phyloP scores from a whole-genome alignment of 2,888 invertebrate species.

The Oscheius sp. region DNA sequence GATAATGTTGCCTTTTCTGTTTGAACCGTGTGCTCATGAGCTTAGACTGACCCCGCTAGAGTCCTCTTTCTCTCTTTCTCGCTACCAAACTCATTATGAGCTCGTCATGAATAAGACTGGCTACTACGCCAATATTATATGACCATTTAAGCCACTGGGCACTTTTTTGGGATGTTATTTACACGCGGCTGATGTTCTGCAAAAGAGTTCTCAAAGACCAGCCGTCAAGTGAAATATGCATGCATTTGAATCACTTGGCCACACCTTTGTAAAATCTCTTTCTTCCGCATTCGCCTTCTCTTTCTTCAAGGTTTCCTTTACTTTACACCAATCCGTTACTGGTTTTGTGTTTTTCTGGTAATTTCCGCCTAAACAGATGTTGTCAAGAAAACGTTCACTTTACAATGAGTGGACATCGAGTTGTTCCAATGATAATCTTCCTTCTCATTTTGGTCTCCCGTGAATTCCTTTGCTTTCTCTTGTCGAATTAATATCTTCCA shows the following conservation, averaged over 20 bases:
- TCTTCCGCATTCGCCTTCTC: conserved; percentile 10
- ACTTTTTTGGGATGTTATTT: conserved; percentile 1
- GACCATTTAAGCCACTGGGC: not conserved
- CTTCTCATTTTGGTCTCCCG: not conserved
- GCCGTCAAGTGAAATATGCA: conserved; percentile 24
- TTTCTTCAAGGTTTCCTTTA: not conserved
- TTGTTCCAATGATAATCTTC: not conserved
- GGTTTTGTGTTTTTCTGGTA: conserved; percentile 1
- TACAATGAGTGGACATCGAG: not conserved
- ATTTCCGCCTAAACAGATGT: not conserved
- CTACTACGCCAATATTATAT: conserved; percentile 5
- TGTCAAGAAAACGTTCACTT: not conserved
- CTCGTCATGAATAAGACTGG: conserved; percentile 15
- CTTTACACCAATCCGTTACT: conserved; percentile 6
- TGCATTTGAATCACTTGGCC: conserved; percentile 12
- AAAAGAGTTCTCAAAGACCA: conserved; percentile 17
- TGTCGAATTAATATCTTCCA: not conserved
- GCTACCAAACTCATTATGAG: conserved; percentile 18
- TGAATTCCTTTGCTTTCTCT: not conserved
- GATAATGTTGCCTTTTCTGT: not conserved
- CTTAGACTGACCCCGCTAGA: conserved; percentile 23
- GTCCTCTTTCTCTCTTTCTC: conserved; percentile 8
- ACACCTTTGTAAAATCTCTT: conserved; percentile 13
- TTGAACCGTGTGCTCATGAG: conserved; percentile 2
- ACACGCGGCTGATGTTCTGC: conserved; percentile 3